Evolutionary conservation across 37 sponge, comb jelly and placozoan species (phyloP).

Genomic region (Bolinopsis microptera): DNA sequence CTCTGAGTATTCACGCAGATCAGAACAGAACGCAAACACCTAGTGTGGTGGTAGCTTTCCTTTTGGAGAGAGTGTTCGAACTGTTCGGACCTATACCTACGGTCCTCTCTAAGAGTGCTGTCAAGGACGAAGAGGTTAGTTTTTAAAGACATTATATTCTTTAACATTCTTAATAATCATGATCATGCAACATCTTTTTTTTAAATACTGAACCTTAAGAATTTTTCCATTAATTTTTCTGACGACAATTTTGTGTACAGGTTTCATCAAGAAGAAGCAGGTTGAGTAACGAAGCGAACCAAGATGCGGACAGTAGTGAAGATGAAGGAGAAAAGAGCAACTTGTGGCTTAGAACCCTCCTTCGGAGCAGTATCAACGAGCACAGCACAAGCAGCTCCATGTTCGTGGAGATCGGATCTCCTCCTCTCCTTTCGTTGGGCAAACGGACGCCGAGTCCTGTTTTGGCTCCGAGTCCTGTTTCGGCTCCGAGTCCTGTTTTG

Average conservation of each 20-base stretch:
- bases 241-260: too few species aligned
- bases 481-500: not conserved
- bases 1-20: constrained; percentile 37
- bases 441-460: not conserved
- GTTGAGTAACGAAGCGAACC: not conserved
- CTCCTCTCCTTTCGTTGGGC: not conserved
- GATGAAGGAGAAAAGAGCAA: constrained; percentile 52
- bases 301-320: constrained; percentile 23
- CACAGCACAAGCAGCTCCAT: not conserved
- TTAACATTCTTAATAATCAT: not conserved
- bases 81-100: constrained; percentile 30
- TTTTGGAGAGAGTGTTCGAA: constrained; percentile 12
- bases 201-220: too few species aligned
- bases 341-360: constrained; percentile 29
- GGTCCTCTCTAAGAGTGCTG: constrained; percentile 4
- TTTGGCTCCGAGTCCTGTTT: not conserved
- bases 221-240: too few species aligned
- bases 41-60: constrained; percentile 41
- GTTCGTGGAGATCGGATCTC: not conserved
- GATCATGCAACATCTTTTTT: too few species aligned
- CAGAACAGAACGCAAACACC: constrained; percentile 18
- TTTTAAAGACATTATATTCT: not conserved
- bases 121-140: constrained; percentile 43
- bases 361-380: constrained; percentile 40
- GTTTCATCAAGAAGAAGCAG: constrained; percentile 16